phyloP scores from a whole-genome alignment of 2,113 vertebrate genomes.

The Pachyramphus minor region DNA sequence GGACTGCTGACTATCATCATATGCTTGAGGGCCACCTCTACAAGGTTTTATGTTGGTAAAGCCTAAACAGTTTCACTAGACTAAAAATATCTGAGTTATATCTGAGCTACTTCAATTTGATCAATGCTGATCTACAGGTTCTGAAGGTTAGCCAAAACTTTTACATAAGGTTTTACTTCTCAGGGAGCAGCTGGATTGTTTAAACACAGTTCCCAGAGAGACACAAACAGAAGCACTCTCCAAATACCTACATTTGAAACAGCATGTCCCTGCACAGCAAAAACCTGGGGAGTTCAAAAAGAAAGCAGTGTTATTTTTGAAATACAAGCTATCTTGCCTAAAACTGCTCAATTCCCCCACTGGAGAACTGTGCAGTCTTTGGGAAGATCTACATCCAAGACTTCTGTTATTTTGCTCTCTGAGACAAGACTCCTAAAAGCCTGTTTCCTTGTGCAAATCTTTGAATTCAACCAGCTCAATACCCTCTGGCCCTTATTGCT shows the following conservation, averaged over 20 bases:
- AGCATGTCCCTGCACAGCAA: neutral
- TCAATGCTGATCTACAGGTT: neutral
- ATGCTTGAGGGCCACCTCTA: neutral
- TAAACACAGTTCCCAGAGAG: neutral
- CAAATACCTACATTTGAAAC: neutral
- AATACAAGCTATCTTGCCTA: neutral
- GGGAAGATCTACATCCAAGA: neutral
- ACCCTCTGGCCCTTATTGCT: neutral
- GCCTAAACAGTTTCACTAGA: neutral
- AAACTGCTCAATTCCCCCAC: neutral
- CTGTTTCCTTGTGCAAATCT: neutral
- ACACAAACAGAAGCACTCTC: neutral
- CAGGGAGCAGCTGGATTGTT: neutral
- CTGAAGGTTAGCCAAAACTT: neutral
- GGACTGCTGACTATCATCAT: neutral
- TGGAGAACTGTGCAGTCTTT: neutral
- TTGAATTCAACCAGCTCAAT: neutral
- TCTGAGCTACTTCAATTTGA: neutral
- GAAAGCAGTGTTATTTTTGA: neutral
- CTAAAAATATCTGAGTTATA: neutral
- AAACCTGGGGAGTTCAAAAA: neutral
- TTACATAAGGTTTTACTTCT: neutral
- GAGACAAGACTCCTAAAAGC: neutral
- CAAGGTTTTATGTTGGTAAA: neutral
- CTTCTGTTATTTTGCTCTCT: neutral